Evolutionary conservation across 2,797 vertebrate genomes (phyloP), one percentile per base, ranked within the genome.

Genomic region (Urocyon cinereoargenteus): DNA sequence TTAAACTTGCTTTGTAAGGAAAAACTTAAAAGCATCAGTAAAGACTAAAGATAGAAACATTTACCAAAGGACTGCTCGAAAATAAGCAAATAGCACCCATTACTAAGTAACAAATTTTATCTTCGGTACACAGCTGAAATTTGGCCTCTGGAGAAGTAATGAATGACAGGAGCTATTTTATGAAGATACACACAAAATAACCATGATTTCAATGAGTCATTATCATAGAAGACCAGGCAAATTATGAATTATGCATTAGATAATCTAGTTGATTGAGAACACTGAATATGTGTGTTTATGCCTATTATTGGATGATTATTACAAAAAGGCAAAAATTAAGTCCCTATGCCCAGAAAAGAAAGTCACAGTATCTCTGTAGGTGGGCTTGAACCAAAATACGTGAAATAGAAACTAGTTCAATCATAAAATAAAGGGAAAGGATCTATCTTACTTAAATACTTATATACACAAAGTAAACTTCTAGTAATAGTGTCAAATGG

Each of bases 171-270:
- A 96, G 11, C 34, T 86, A 77, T 94, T 87, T 88, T 64, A 91
- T 89, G 75, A 94, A 92, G 68, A 97, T 89, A 86, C 89, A 95
- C 84, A 55, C 28, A 91, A 88, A 96, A 83, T 89, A 64, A 64
- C 3, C 34, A 57, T 81, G 31, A 94, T 86, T 96, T 88, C 82
- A 77, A 45, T 91, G 78, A 84, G 77, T 84, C 79, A 55, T 79
- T 96, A 93, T 77, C 70, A 96, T 45, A 93, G 68, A 90, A 70
- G 45, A n/a, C n/a, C 68, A 13, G 92, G 81, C 45, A 97, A 94
- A 95, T 86, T 86, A 90, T 89, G 84, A 97, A 55, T 96, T 92
- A 93, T 66, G 21, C 16, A 59, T 85, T 95, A 91, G 73, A 93
- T 89, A 93, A 94, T 78, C 24, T 79, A 55, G 31, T 79, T 95